These are phyloP conservation scores for Heliconius erato DNA, from an alignment of 2,888 invertebrate genomes.

Conservation along the genomic window DNA sequence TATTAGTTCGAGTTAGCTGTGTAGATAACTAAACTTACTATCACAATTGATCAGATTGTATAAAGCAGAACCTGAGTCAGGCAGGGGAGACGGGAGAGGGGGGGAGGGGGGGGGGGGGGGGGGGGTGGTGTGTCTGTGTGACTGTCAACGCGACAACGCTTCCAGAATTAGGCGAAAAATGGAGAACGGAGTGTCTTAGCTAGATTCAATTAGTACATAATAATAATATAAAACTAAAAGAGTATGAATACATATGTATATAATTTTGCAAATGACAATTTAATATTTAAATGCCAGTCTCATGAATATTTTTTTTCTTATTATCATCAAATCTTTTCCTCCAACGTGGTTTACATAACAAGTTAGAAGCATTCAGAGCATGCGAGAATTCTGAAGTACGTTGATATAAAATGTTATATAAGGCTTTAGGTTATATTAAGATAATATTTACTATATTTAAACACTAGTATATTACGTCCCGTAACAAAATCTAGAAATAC, in stretches of 20 bases:
- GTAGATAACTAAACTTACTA: neutral
- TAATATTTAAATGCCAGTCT: constrained; percentile 15
- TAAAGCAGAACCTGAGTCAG: neutral
- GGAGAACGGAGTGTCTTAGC: too few relatives aligned
- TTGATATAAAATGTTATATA: neutral
- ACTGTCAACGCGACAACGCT: too few relatives aligned
- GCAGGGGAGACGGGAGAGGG: too few relatives aligned
- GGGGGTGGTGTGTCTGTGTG: too few relatives aligned
- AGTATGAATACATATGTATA: neutral
- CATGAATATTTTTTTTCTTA: constrained; percentile 14
- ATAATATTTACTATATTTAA: neutral
- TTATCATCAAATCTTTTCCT: constrained; percentile 4
- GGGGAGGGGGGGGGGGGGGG: too few relatives aligned
- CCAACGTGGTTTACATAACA: constrained; percentile 11
- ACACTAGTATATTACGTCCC: neutral
- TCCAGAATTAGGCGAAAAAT: too few relatives aligned
- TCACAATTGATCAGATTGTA: neutral
- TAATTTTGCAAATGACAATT: constrained; percentile 5
- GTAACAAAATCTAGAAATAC: constrained; percentile 37
- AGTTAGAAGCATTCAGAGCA: constrained; percentile 13
- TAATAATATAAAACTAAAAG: neutral
- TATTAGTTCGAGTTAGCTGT: neutral
- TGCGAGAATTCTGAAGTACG: constrained; percentile 24
- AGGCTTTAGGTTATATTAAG: neutral
- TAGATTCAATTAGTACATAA: neutral